A percentile compares a stretch with the other conserved stretches of the same genome.
phyloP scores from a whole-genome alignment of 1,140 invertebrate genomes.

The Acromyrmex echinatior region DNA sequence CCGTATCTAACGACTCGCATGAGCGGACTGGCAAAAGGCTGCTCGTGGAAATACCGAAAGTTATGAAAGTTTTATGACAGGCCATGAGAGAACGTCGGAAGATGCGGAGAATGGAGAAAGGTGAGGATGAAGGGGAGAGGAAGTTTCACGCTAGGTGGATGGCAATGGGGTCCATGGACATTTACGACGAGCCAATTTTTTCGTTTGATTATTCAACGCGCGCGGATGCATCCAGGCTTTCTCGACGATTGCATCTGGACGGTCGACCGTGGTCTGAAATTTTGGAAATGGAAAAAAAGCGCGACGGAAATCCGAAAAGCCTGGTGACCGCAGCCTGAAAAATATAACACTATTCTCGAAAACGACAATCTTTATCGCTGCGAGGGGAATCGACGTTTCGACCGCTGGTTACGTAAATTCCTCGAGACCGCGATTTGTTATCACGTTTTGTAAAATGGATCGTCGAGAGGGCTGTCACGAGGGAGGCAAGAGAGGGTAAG shows the following conservation, averaged over 20 bases:
- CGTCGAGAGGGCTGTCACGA: not conserved
- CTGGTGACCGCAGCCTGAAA: not conserved
- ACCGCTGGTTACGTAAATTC: not conserved
- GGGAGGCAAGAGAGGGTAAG: not conserved
- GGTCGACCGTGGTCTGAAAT: conserved; percentile 34
- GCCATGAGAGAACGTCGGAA: conserved; percentile 40
- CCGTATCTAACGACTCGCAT: conserved; percentile 55
- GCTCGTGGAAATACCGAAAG: conserved; percentile 66
- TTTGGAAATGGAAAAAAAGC: conserved; percentile 45
- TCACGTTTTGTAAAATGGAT: conserved; percentile 36
- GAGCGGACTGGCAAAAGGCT: conserved; percentile 61
- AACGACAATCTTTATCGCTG: conserved; percentile 13
- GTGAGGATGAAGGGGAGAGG: not conserved
- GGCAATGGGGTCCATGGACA: conserved; percentile 11
- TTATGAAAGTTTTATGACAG: conserved; percentile 73
- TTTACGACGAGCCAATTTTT: conserved; percentile 50
- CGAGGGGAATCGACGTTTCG: not conserved
- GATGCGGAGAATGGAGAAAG: not conserved
- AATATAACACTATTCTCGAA: conserved; percentile 31
- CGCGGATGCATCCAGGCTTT: conserved; percentile 24
- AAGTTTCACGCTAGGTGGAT: not conserved
- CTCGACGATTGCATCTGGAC: conserved; percentile 49
- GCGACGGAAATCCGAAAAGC: conserved; percentile 11
- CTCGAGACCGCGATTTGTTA: conserved; percentile 36
- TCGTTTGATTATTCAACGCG: conserved; percentile 62